Base-by-base conservation (phyloP, 2,113 vertebrate species). In the Phoenicopterus ruber region DNA sequence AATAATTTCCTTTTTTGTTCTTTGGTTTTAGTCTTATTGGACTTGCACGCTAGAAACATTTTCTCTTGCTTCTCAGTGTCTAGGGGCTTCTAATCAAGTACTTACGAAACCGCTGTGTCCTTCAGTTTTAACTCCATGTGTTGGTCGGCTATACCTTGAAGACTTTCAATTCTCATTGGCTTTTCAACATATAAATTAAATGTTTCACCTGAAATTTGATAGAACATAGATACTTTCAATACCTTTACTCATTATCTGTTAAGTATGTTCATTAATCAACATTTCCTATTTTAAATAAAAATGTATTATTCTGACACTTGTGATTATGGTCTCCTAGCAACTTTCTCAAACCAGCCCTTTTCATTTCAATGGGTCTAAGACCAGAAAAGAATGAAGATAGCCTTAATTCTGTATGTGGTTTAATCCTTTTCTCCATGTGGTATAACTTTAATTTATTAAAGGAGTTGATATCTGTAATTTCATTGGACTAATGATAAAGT, bases 271-370 rank as follows among this genome's bases (percentile, higher is more conserved):
- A 96, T 96, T 94, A 96, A 97, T 96, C 94, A 95, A 93, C 71
- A 95, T 96, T 90, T 90, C 46, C 79, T 81, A 55, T 90, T 96
- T 96, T 70, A 97, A 96, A 97, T 97, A 97, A 96, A 96, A 97
- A 96, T 88, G 85, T 82, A 95, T 96, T 96, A 96, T 93, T 95
- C 92, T 93, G 93, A 93, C 93, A 95, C 59, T 88, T 83, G 54
- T 63, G 93, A 96, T 95, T 94, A 93, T 21, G 72, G 90, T 97
- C 55, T 95, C 95, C 92, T 96, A 95, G 96, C 96, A 96, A 96
- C 92, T 96, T 97, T 90, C 90, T 88, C 49, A 11, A 78, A 90
- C 42, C 0, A 7, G n/a, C 18, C 67, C 50, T 88, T 96, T 87
- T 83, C 21, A 88, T 90, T 92, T 95, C 74, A 83, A 31, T 90